Evolutionary conservation across 2,113 vertebrate species (phyloP), one percentile per base, ranked within the genome.

Genomic region (Carollia perspicillata): DNA sequence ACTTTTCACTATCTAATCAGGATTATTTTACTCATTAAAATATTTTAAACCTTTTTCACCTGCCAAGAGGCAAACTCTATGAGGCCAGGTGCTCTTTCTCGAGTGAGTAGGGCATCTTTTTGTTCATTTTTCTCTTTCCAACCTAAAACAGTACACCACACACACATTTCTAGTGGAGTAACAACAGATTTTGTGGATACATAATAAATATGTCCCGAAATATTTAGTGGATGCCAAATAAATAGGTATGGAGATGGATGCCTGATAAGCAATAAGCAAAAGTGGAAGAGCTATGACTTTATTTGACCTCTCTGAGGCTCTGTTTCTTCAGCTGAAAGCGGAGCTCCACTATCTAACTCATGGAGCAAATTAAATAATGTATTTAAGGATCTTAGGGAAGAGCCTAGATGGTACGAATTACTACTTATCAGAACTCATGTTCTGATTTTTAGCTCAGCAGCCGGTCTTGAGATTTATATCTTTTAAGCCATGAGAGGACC

Each of bases 391-490:
- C 47, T 90, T 78, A 90, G 23, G 47, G 80, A 90, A 77, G n/a
- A 81, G n/a, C 0, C 5, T 49, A 81, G 51, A 78, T n/a, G 11
- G 23, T 79, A 47, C 16, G 22, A n/a, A 87, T 84, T 49, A 71
- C 14, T 47, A 6, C 60, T 65, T 58, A 49, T 55, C 22, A 89
- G 49, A 94, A 75, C 13, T 49, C 55, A 7, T 80, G 8, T 63
- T 90, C 65, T 90, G 22, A 84, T 63, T 96, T 84, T 92, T 80
- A 90, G 26, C 87, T 94, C 63, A 84, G 17, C 86, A 87, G 37
- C 47, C 7, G 35, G 26, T 69, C 53, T 51, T 42, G 6, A 83
- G 16, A 77, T 90, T 78, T 86, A 20, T 37, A 63, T 68, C 5
- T 96, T 72, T 96, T 74, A 79, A 95, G 75, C 8, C 55, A 37